Conservation (phyloP, 2,888 invertebrate genomes). For the Drosophila algonquin region DNA sequence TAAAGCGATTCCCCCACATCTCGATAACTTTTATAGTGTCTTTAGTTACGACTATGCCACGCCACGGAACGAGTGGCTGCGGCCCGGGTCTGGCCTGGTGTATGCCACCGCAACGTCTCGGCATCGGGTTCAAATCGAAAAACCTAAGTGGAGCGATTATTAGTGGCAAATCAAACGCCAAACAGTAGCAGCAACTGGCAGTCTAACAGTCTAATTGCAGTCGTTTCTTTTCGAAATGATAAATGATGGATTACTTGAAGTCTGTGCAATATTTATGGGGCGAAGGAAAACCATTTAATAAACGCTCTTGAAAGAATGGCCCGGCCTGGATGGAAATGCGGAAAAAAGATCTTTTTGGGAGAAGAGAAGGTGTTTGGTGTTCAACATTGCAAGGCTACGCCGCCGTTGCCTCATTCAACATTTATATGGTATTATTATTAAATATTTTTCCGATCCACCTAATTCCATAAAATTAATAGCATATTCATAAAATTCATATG, state of each 20-base stretch:
- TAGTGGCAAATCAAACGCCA: conserved; percentile 31
- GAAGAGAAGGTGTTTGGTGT: neutral
- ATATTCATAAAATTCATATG: no score
- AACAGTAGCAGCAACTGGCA: conserved; percentile 41
- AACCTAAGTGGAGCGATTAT: conserved; percentile 41
- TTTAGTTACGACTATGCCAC: conserved; percentile 11
- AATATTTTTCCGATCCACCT: no score
- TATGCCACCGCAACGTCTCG: conserved; percentile 6
- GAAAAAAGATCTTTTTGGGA: conserved; percentile 25
- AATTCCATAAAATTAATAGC: no score
- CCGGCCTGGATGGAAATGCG: conserved; percentile 28
- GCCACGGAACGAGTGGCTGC: conserved; percentile 5
- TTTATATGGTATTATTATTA: no score
- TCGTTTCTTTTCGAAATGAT: conserved; percentile 43
- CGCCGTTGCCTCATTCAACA: neutral
- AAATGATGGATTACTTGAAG: conserved; percentile 32
- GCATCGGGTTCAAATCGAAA: conserved; percentile 36
- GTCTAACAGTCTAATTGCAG: conserved; percentile 40
- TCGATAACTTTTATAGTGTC: conserved; percentile 57
- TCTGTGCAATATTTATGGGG: conserved; percentile 21
- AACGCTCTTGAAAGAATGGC: conserved; percentile 1
- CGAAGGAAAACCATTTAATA: conserved; percentile 19
- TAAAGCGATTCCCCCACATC: conserved; percentile 42
- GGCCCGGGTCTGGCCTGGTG: neutral
- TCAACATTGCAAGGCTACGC: neutral